These are phyloP conservation scores for Colletes collaris DNA, from an alignment of 2,888 invertebrate species.

Conservation along the genomic window DNA sequence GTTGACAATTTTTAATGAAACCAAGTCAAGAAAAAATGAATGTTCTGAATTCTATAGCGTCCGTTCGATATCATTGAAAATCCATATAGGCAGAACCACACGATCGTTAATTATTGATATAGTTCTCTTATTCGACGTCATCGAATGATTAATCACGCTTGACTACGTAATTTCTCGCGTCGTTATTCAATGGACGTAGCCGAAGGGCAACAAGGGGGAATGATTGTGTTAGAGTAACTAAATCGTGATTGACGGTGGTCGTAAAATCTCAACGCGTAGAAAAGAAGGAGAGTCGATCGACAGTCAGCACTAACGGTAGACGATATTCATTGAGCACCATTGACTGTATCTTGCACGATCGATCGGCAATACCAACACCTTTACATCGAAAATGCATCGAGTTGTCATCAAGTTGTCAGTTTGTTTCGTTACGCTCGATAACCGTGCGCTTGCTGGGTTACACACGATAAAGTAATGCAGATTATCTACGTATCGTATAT, in stretches of 20 bases:
- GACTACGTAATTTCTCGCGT: constrained; percentile 11
- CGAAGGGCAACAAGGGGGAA: not conserved
- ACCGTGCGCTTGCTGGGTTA: constrained; percentile 30
- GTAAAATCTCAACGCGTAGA: constrained; percentile 17
- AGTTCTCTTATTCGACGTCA: not conserved
- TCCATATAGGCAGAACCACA: not conserved
- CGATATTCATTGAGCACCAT: constrained; percentile 38
- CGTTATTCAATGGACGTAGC: constrained; percentile 10
- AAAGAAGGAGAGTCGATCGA: constrained; percentile 19
- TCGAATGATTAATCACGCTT: constrained; percentile 7
- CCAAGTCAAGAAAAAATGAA: too few relatives aligned
- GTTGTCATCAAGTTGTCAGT: constrained; percentile 54
- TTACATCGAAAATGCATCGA: constrained; percentile 56
- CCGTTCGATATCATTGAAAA: too few relatives aligned
- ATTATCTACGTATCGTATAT: constrained; percentile 19
- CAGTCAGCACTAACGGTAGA: constrained; percentile 22
- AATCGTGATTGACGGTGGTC: constrained; percentile 39
- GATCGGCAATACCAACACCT: constrained; percentile 49
- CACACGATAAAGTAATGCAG: constrained; percentile 39
- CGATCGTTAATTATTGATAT: constrained; percentile 2
- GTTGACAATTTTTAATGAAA: too few relatives aligned
- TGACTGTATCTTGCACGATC: constrained; percentile 42
- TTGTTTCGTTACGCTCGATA: constrained; percentile 61
- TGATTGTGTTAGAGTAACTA: constrained; percentile 30
- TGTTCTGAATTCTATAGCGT: too few relatives aligned